Conservation (phyloP, 2,113 vertebrate species). For the Corynorhinus townsendii region DNA sequence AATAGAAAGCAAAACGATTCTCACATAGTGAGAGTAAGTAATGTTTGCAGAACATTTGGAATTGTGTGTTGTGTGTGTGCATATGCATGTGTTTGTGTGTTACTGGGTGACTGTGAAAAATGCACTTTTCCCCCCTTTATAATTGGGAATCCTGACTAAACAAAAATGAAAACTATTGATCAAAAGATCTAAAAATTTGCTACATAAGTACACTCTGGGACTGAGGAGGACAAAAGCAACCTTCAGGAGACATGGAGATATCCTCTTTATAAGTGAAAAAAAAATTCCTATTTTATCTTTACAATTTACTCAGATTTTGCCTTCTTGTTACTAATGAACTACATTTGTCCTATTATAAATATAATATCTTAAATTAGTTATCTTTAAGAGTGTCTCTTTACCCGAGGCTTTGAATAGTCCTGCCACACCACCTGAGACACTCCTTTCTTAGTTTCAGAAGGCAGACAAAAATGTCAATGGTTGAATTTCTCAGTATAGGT, state of each 20-base stretch:
- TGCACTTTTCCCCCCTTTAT: not conserved
- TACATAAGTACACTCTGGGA: not conserved
- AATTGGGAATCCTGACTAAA: not conserved
- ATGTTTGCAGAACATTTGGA: not conserved
- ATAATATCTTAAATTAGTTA: not conserved
- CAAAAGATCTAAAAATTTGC: not conserved
- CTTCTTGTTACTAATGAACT: not conserved
- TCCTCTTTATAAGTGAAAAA: not conserved
- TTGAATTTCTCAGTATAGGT: not conserved
- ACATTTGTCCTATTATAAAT: not conserved
- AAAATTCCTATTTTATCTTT: not conserved
- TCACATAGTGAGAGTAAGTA: not conserved
- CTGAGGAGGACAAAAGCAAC: not conserved
- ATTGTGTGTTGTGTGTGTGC: not conserved
- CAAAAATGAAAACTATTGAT: not conserved
- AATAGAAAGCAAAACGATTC: not conserved
- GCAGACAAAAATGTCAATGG: not conserved
- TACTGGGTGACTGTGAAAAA: not conserved
- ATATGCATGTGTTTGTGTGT: not conserved
- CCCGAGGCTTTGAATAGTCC: not conserved
- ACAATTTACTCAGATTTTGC: not conserved
- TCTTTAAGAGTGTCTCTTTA: not conserved
- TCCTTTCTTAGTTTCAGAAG: not conserved
- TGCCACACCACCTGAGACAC: not conserved
- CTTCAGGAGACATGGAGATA: not conserved